Evolutionary conservation across 2,888 invertebrate genomes (phyloP).

Genomic region (Drosophila lacicola): DNA sequence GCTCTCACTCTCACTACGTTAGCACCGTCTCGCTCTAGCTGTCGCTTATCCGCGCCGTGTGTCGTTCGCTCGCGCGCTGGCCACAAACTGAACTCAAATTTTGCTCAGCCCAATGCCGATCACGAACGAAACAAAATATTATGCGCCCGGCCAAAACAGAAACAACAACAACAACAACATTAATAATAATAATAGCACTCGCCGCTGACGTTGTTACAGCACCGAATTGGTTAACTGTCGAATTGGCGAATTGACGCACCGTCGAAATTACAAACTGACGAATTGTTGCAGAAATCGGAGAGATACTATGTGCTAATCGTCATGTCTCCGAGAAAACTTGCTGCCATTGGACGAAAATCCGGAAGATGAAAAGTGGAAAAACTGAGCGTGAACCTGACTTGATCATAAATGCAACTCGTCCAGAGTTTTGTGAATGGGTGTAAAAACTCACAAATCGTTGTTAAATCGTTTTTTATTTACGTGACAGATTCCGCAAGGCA

Average conservation of each 20-base stretch:
- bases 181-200: slow-evolving; percentile 41
- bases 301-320: slow-evolving; percentile 55
- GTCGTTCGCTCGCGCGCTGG: slow-evolving; percentile 63
- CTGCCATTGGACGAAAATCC: slow-evolving; percentile 40
- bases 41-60: slow-evolving; percentile 52
- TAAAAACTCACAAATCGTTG: not conserved
- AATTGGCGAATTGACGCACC: slow-evolving; percentile 18
- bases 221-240: slow-evolving; percentile 24
- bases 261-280: slow-evolving; percentile 25
- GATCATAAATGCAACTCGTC: not conserved
- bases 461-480: not conserved
- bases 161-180: slow-evolving; percentile 17
- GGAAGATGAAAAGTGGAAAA: slow-evolving; percentile 38
- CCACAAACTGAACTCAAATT: slow-evolving; percentile 65
- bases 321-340: slow-evolving; percentile 25
- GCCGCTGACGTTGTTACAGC: slow-evolving; percentile 64
- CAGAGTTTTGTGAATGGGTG: not conserved
- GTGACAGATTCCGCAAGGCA: slow-evolving; percentile 1
- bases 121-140: slow-evolving; percentile 62
- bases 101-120: slow-evolving; percentile 64
- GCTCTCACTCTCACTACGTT: slow-evolving; percentile 34
- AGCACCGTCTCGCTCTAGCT: slow-evolving; percentile 18
- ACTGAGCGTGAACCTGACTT: slow-evolving; percentile 2
- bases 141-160: slow-evolving; percentile 49
- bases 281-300: slow-evolving; percentile 22